A percentile compares a stretch with the other conserved stretches of the same genome.
Conservation (phyloP, 2,113 vertebrate species). For the Phoxinus phoxinus region DNA sequence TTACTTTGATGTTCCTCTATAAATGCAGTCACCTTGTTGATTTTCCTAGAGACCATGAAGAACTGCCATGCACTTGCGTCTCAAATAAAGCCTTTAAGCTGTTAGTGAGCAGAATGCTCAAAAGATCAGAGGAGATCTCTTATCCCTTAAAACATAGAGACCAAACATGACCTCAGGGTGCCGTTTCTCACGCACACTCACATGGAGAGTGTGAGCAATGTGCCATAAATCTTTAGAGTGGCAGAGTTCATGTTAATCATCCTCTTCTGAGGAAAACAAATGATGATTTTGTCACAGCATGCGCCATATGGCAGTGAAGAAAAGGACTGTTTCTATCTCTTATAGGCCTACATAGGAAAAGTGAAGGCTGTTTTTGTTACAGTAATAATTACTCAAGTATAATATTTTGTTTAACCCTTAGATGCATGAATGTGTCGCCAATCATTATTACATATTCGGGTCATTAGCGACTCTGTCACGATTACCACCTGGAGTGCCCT, state of each 20-base stretch:
- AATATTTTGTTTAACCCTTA: no score
- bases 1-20: background rate
- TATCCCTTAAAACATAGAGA: background rate
- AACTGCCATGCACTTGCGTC: background rate
- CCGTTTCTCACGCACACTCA: background rate
- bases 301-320: background rate
- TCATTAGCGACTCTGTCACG: no score
- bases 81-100: constrained; percentile 17
- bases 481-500: no score
- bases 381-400: no score
- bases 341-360: background rate
- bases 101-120: background rate
- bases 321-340: background rate
- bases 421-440: no score
- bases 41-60: background rate
- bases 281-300: background rate
- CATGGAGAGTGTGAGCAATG: background rate
- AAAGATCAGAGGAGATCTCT: background rate
- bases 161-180: background rate
- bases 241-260: background rate
- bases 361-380: background rate
- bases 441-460: no score
- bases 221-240: background rate
- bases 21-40: background rate
- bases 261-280: background rate